A percentile compares a stretch with the other conserved stretches of the same genome.
Evolutionary conservation across 2,888 invertebrate genomes (phyloP).

Genomic region (Cremastinae sp.): DNA sequence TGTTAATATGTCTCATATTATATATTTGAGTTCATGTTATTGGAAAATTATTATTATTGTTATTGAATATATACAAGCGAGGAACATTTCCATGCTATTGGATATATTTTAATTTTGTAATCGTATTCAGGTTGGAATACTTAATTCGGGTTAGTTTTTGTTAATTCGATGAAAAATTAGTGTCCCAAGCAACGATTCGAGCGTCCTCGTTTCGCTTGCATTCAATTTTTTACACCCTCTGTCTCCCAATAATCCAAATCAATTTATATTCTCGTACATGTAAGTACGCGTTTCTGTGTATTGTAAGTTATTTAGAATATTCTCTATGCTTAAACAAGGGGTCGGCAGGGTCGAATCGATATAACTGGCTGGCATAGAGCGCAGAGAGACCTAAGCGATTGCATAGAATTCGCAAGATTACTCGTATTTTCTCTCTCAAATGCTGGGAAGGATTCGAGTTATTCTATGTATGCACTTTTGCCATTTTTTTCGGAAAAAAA

Average conservation of each 20-base stretch:
- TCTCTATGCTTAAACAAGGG: constrained; percentile 51
- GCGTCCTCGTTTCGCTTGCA: too few species aligned
- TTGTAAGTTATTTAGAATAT: constrained; percentile 41
- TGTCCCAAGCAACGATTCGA: too few species aligned
- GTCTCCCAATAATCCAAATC: background rate
- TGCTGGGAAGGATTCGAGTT: constrained; percentile 52
- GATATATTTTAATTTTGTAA: too few species aligned
- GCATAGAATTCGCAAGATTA: constrained; percentile 56
- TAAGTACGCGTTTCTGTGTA: background rate
- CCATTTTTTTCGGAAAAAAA: background rate
- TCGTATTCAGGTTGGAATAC: too few species aligned
- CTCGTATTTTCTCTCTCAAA: constrained; percentile 50
- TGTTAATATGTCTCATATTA: too few species aligned
- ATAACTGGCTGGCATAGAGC: constrained; percentile 36
- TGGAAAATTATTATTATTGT: too few species aligned
- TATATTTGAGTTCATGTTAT: too few species aligned
- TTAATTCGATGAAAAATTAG: too few species aligned
- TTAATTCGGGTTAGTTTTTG: too few species aligned
- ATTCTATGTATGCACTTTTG: constrained; percentile 38
- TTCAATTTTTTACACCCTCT: too few species aligned
- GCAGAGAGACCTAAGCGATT: constrained; percentile 41
- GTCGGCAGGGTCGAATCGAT: constrained; percentile 55
- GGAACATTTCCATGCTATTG: too few species aligned
- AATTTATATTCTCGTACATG: constrained; percentile 1
- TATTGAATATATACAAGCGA: too few species aligned